These are phyloP conservation scores for Dysidea cf. avara DNA, from an alignment of 37 sponge, comb jelly and placozoan species.

Conservation along the genomic window DNA sequence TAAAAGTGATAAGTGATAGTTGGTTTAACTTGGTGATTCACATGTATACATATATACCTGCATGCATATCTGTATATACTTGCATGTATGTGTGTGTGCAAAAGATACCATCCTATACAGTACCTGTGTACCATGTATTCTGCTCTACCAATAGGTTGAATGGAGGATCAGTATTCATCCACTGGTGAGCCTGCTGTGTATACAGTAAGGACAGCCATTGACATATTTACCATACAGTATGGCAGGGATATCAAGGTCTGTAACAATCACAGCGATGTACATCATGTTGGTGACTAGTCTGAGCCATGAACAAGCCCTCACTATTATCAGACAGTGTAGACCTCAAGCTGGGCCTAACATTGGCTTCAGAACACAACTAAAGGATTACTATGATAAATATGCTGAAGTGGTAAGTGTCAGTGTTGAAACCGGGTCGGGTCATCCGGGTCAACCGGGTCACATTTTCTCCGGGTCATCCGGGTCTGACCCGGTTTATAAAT, in stretches of 20 bases:
- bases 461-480: too few species aligned
- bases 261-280: slow-evolving; percentile 66
- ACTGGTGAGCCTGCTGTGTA: slow-evolving; percentile 51
- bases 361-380: slow-evolving; percentile 68
- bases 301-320: slow-evolving; percentile 50
- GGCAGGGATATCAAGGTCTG: slow-evolving; percentile 82
- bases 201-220: neutral
- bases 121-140: neutral
- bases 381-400: slow-evolving; percentile 32
- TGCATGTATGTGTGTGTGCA: too few species aligned
- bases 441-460: too few species aligned
- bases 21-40: too few species aligned
- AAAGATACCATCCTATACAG: too few species aligned
- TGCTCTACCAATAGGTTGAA: slow-evolving; percentile 11
- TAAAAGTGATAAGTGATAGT: too few species aligned
- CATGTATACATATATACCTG: too few species aligned
- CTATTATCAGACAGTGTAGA: slow-evolving; percentile 51
- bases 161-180: slow-evolving; percentile 68
- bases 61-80: too few species aligned
- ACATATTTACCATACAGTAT: slow-evolving; percentile 37
- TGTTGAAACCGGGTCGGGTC: too few species aligned
- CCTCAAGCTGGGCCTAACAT: slow-evolving; percentile 69
- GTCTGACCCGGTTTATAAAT: too few species aligned
- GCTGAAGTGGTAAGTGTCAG: slow-evolving; percentile 27
- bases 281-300: slow-evolving; percentile 59